Evolutionary conservation across 92 coral and sea anemone genomes (phyloP).

Genomic region (Phenganax marumi): DNA sequence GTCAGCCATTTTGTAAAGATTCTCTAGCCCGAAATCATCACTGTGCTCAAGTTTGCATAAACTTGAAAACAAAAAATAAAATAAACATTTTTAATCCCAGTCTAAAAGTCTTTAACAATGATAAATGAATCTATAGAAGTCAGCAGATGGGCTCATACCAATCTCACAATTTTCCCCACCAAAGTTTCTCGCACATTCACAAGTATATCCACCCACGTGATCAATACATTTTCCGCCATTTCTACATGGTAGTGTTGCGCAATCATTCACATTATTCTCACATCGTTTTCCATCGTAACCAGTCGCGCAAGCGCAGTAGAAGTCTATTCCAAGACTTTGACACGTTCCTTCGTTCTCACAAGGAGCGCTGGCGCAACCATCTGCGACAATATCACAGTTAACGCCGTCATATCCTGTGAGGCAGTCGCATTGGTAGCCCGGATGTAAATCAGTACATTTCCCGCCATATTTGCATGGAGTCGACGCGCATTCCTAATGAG

Average conservation of each 20-base stretch:
- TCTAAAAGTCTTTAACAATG: no score
- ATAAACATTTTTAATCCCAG: neutral
- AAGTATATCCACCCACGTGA: constrained; percentile 66
- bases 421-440: constrained; percentile 70
- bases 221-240: constrained; percentile 85
- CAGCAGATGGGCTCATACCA: constrained; percentile 51
- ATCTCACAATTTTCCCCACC: constrained; percentile 73
- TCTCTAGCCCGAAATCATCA: no score
- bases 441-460: constrained; percentile 61
- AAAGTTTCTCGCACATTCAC: constrained; percentile 77
- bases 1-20: no score
- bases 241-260: constrained; percentile 79
- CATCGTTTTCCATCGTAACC: constrained; percentile 80
- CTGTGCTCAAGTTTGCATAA: no score
- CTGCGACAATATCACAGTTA: constrained; percentile 72
- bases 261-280: constrained; percentile 71
- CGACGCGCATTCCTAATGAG: constrained; percentile 72
- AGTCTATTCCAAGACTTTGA: constrained; percentile 68
- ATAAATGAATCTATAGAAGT: neutral
- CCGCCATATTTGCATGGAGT: constrained; percentile 83
- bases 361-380: constrained; percentile 80
- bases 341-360: constrained; percentile 79
- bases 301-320: constrained; percentile 61
- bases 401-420: constrained; percentile 76
- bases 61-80: no score